Base-by-base conservation (phyloP, 2,113 vertebrate species). In the Mobula birostris region DNA sequence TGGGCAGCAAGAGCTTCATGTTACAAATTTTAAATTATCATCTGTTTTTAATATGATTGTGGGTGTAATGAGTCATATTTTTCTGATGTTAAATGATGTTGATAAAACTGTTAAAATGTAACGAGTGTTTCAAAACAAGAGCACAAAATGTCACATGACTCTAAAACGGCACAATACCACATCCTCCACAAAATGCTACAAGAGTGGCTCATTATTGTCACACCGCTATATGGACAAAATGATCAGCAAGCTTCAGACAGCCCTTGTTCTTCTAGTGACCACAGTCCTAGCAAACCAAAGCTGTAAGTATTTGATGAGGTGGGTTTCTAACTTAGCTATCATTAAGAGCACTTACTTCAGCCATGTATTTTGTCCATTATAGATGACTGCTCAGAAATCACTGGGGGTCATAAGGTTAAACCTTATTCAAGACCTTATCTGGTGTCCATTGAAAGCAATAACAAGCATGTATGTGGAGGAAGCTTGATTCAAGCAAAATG, bases 391-490 rank as follows among this genome's bases (percentile, higher is more conserved):
- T 14, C 74, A 70, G 91, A 93, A 74, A 76, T 93, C 66, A 93
- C 27, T 15, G 91, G 70, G 11, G 36, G 91, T 93, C 70, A 1
- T 48, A 24, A 93, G 11, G 70, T 74, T 72, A 93, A 74, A 29
- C 40, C 70, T 74, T 21, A 74, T 72, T 93, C 91, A 74, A 74
- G 4, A 93, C 68, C 91, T 14, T 93, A 74, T 6, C 74, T 93
- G 68, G 91, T 93, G 40, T 74, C 91, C 36, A 76, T 93, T 24
- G 68, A 93, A 32, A 5, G 1, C 11, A 56, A 76, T 70, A 93
- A 93, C 36, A 48, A 56, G 19, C 91, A 93, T 93, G 36, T 93
- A 56, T 93, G 91, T 93, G 91, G 91, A 93, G 91, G 91, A 74
- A 93, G 11, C 12, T 14, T 93, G 91, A 93, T 92, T 70, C 68